A percentile compares a stretch with the other conserved stretches of the same genome.
Evolutionary conservation across 2,888 invertebrate genomes (phyloP).

Genomic region (Catocala fraxini): DNA sequence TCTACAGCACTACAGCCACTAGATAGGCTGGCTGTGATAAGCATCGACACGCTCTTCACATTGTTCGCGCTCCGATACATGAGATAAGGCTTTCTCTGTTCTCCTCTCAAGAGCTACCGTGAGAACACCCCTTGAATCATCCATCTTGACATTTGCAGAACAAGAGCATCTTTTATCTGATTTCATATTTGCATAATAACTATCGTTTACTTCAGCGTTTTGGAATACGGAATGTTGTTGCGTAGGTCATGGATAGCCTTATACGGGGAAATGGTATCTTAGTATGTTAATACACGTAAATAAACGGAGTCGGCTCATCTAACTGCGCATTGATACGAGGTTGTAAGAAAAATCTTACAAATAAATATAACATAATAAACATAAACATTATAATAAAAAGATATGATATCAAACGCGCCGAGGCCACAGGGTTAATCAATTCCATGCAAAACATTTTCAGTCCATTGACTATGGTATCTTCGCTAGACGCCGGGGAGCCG

Average conservation of each 20-base stretch:
- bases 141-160: slow-evolving; percentile 72
- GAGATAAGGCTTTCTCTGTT: slow-evolving; percentile 84
- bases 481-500: slow-evolving; percentile 82
- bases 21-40: slow-evolving; percentile 79
- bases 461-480: slow-evolving; percentile 72
- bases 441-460: slow-evolving; percentile 70
- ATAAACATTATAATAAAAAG: slow-evolving; percentile 37
- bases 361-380: slow-evolving; percentile 20
- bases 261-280: neutral
- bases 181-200: slow-evolving; percentile 60
- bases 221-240: slow-evolving; percentile 26
- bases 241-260: slow-evolving; percentile 23
- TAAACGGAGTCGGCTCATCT: slow-evolving; percentile 1
- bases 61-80: slow-evolving; percentile 82
- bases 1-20: slow-evolving; percentile 73
- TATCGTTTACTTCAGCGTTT: slow-evolving; percentile 37
- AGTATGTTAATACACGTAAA: slow-evolving; percentile 16
- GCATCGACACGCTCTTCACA: slow-evolving; percentile 82
- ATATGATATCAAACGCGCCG: slow-evolving; percentile 52
- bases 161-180: slow-evolving; percentile 66
- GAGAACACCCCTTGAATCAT: slow-evolving; percentile 73
- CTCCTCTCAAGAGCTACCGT: slow-evolving; percentile 80
- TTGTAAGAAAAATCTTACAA: slow-evolving; percentile 6
- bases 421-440: slow-evolving; percentile 68
- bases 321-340: neutral